phyloP scores from a whole-genome alignment of 2,113 vertebrate genomes.

The Puntigrus tetrazona region DNA sequence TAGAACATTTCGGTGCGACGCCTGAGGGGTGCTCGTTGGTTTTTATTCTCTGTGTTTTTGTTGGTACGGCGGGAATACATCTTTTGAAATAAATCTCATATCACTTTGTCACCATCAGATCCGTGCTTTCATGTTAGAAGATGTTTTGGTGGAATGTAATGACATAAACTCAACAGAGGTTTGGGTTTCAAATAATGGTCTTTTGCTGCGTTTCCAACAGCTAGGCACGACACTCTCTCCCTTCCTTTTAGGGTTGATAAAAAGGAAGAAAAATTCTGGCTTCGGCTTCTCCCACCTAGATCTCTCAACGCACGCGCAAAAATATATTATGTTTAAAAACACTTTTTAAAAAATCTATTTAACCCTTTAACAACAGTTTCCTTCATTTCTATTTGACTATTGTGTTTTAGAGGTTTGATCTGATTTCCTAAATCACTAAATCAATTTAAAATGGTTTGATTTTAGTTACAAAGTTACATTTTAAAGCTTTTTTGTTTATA shows the following conservation, averaged over 20 bases:
- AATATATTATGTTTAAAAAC: background rate
- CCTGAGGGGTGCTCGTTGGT: background rate
- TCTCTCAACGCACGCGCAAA: background rate
- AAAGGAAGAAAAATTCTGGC: conserved; percentile 23
- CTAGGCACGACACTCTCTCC: conserved; percentile 56
- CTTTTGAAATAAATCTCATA: conserved; percentile 18
- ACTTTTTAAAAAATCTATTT: background rate
- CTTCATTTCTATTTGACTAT: background rate
- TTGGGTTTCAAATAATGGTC: conserved; percentile 58
- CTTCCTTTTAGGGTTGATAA: conserved; percentile 52
- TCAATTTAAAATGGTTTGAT: background rate
- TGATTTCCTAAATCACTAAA: background rate
- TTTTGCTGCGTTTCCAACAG: conserved; percentile 67
- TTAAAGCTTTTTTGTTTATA: background rate
- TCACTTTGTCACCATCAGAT: background rate
- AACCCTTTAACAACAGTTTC: background rate
- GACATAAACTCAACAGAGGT: conserved; percentile 55
- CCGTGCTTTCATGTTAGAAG: conserved; percentile 40
- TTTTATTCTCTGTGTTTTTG: background rate
- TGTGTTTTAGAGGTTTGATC: background rate
- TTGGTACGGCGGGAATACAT: background rate
- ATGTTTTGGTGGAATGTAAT: conserved; percentile 49
- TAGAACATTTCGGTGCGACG: background rate
- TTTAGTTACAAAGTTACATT: background rate
- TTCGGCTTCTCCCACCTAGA: conserved; percentile 5